phyloP scores from a whole-genome alignment of 2,888 invertebrate species.

The Acleris laterana region DNA sequence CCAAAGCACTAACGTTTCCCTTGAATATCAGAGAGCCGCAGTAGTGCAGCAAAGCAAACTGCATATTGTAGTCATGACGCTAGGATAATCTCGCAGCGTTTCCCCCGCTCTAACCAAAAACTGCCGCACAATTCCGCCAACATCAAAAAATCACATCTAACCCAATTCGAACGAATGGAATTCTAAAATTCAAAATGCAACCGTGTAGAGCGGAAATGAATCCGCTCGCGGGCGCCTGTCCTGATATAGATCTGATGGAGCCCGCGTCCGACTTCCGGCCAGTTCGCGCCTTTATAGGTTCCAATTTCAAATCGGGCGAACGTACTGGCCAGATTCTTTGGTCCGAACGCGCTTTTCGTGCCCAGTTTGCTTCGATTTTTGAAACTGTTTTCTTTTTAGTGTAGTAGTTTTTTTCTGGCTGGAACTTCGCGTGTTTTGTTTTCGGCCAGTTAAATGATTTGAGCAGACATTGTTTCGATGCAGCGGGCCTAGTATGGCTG shows the following conservation, averaged over 20 bases:
- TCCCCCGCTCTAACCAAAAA: not conserved
- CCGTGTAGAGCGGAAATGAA: constrained; percentile 78
- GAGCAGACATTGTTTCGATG: no score
- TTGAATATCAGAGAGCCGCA: no score
- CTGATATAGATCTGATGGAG: constrained; percentile 81
- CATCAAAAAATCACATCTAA: constrained; percentile 45
- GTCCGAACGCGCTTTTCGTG: constrained; percentile 31
- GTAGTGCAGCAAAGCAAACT: no score
- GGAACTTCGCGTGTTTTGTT: not conserved
- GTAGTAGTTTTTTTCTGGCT: constrained; percentile 6
- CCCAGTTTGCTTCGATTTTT: constrained; percentile 18
- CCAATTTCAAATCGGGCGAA: constrained; percentile 69
- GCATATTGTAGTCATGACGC: no score
- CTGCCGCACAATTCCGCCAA: constrained; percentile 16
- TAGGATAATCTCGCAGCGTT: not conserved
- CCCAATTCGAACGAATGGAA: constrained; percentile 63
- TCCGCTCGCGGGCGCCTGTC: constrained; percentile 74
- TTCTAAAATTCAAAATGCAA: constrained; percentile 79
- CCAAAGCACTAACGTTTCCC: no score
- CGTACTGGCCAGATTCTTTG: constrained; percentile 17
- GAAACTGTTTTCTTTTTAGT: constrained; percentile 28
- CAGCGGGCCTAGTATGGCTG: no score
- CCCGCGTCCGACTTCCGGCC: constrained; percentile 75
- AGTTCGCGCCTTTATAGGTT: constrained; percentile 79
- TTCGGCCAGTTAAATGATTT: constrained; percentile 1